These are phyloP conservation scores for Lithophane socia DNA, from an alignment of 2,888 invertebrate genomes.

Conservation along the genomic window DNA sequence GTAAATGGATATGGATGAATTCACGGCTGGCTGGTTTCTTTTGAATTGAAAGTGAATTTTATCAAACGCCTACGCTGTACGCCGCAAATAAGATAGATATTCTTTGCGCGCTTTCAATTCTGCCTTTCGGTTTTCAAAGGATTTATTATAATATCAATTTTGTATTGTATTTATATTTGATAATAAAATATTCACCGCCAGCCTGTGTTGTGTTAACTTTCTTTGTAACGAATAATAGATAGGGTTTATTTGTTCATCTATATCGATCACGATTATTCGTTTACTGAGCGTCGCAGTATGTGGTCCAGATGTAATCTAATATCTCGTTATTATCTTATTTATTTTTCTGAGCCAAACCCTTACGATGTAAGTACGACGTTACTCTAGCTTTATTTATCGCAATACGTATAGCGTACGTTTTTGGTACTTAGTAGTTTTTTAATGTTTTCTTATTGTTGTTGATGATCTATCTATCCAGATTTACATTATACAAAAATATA, in stretches of 20 bases:
- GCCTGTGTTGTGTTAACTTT: constrained; percentile 39
- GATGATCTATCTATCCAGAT: not conserved
- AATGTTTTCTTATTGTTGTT: not conserved
- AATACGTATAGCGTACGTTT: constrained; percentile 30
- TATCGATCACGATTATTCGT: constrained; percentile 63
- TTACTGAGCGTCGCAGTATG: constrained; percentile 60
- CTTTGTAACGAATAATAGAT: constrained; percentile 40
- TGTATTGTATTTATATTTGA: constrained; percentile 23
- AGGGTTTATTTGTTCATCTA: constrained; percentile 53
- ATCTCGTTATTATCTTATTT: constrained; percentile 62
- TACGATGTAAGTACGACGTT: constrained; percentile 38
- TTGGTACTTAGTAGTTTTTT: constrained; percentile 26
- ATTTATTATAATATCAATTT: constrained; percentile 40
- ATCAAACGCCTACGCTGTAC: constrained; percentile 71
- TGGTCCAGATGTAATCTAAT: constrained; percentile 67
- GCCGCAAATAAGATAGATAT: constrained; percentile 73
- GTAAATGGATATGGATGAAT: constrained; percentile 80
- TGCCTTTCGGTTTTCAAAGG: constrained; percentile 57
- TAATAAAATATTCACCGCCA: constrained; percentile 27
- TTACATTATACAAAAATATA: not conserved
- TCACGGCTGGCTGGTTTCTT: constrained; percentile 75
- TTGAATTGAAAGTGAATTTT: constrained; percentile 77
- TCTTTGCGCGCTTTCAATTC: constrained; percentile 50
- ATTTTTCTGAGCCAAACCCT: constrained; percentile 54
- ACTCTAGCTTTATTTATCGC: constrained; percentile 49